phyloP scores from a whole-genome alignment of 2,888 invertebrate genomes.

The Volucella inanis region DNA sequence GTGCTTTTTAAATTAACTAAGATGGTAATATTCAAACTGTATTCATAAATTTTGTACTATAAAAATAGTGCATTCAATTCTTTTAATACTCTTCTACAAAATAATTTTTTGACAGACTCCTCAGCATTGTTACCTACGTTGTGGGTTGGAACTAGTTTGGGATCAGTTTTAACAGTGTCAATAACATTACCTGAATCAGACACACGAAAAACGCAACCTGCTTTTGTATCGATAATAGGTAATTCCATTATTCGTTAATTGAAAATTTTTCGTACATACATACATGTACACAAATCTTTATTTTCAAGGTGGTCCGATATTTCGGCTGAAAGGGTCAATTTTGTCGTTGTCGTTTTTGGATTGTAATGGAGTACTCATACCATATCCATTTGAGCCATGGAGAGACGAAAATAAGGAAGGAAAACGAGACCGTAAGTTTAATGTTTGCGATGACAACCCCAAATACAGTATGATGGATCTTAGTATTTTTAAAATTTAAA shows the following conservation, averaged over 20 bases:
- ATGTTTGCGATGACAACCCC: background rate
- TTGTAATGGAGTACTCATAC: constrained; percentile 95
- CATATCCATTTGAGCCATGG: constrained; percentile 96
- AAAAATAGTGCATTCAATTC: background rate
- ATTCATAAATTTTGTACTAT: background rate
- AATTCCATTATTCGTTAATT: constrained; percentile 78
- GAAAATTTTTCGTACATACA: background rate
- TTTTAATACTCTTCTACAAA: constrained; percentile 10
- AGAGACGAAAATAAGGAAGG: constrained; percentile 90
- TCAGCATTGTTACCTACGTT: constrained; percentile 92
- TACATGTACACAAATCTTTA: background rate
- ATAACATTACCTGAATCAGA: constrained; percentile 92
- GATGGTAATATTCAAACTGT: too few species aligned
- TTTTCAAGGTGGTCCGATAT: constrained; percentile 93
- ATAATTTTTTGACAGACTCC: constrained; percentile 86
- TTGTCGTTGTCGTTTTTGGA: constrained; percentile 97
- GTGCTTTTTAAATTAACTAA: too few species aligned
- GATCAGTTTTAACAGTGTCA: constrained; percentile 96
- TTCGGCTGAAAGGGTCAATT: constrained; percentile 97
- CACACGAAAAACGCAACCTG: constrained; percentile 91
- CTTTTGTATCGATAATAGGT: constrained; percentile 95
- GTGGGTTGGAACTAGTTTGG: constrained; percentile 99
- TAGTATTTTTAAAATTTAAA: background rate
- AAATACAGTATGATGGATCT: too few species aligned
- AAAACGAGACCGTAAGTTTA: constrained; percentile 82